Evolutionary conservation across 92 coral and sea anemone genomes (phyloP), one percentile per base, ranked within the genome.

Genomic region (Anthopleura xanthogrammica): DNA sequence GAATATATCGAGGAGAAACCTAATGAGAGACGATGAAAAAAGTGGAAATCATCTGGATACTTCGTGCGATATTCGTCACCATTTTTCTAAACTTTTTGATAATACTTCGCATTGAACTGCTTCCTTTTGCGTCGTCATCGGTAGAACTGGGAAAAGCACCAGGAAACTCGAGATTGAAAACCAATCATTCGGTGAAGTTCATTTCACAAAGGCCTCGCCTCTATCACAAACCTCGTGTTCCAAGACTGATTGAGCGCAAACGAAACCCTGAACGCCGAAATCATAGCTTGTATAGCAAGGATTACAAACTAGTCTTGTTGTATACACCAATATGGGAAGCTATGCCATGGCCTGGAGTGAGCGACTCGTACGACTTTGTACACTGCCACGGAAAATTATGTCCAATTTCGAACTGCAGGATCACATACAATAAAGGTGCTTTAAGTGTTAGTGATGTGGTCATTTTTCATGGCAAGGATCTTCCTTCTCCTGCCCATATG

Each of bases 381-480:
- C 89, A 93, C 78, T 95, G 97, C 93, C 57, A 83, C 46, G 80
- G 75, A 42, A 68, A 75, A 16, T 86, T 92, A 7, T 93, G 98
- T 14, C 72, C 71, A 3, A 87, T 83, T 22, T 81, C 80, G 75
- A 84, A 86, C 80, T 95, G 98, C 48, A 57, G 76, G 46, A 82
- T 95, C 65, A 85, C 95, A 1, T 93, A 95, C 84, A 84, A 93
- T 84, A 91, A 85, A 84, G 75, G 52, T 36, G 91, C 89, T 24
- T 68, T 95, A 5, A 13, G 71, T 4, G 60, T 14, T 43, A 92
- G 95, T 75, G 95, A 93, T 79, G 98, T 87, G 5, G 94, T 95
- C 40, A 19, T 95, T 55, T 95, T 95, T 70, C 98, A 95, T 79
- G 98, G 97, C 7, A 86, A 91, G 79, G 98, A 95, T 52, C 85